Base-by-base conservation (phyloP, 2,888 invertebrate genomes). In the Saturnia japonica region DNA sequence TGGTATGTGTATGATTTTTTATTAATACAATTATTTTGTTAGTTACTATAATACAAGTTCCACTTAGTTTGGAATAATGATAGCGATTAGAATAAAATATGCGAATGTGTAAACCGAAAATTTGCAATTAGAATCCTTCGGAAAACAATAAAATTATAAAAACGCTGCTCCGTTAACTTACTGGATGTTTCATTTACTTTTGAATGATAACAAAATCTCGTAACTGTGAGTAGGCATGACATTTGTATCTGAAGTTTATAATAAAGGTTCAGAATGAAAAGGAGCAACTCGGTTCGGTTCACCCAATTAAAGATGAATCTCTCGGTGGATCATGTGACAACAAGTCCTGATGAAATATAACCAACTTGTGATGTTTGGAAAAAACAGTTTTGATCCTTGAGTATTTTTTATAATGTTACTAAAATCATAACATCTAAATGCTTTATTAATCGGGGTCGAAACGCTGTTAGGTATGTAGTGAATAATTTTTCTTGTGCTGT, bases 301-400 rank as follows among this genome's bases (percentile, higher is more conserved):
- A 88, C 88, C 91, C 91, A 92, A 91, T 91, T 91, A 91, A 91
- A 91, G 89, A 90, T 89, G 91, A 90, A 91, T 90, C 90, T 89
- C 85, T 81, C 87, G 86, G 86, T 84, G 87, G 86, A 91, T 91
- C 91, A 90, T 88, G 89, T 91, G 91, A 91, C 91, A 91, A 89
- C 90, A 87, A 85, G 84, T 76, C 88, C 84, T 84, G 88, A 90
- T 91, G 90, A 91, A 89, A 90, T 91, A 91, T 89, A 82, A 83
- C 89, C 86, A 77, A 79, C 82, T 78, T 72, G 77, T 75, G 72
- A 75, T 70, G 72, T 71, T 66, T 74, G 71, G 79, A 78, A 71
- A 73, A 68, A 82, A 67, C 42, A 22, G 69, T 79, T 76, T 88
- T 83, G 90, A 88, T 90, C 85, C 86, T 89, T 84, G 69, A 62